Evolutionary conservation across 2,113 vertebrate species (phyloP), one percentile per base, ranked within the genome.

Genomic region (Malurus elegans): DNA sequence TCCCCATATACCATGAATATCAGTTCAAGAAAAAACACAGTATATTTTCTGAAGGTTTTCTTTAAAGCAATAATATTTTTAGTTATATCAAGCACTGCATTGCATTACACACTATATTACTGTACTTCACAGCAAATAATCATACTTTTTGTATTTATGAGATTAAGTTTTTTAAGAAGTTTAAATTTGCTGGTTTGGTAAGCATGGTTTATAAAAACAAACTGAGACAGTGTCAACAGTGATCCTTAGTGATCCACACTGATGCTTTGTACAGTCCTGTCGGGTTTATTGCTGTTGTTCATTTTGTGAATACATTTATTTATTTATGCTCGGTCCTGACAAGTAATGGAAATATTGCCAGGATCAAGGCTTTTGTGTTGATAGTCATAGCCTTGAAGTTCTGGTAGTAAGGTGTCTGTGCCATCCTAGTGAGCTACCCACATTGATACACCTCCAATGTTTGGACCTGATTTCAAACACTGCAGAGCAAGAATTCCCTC

Each of bases 401-500:
- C 34, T 93, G 12, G 8, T 26, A 47, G 24, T 26, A 69, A 61
- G 18, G 17, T 42, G 20, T 20, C 31, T 32, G 16, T 73, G 58
- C 32, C 3, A 1, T 18, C 40, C 12, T 40, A 54, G 38, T 21
- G 8, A 42, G 6, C 38, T 75, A 48, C 32, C n/a, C 26, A 19
- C 21, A 48, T 11, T 1, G 6, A 29, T 75, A 28, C 1, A n/a
- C 32, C 11, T 72, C 32, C 4, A 3, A 1, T 0, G 2, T 65
- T 32, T 69, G 50, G 50, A 66, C 31, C 18, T 4, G 23, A 6
- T 44, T 92, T 66, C 80, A 66, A 66, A n/a, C 13, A 36, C 4
- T 31, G 4, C 44, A 51, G 32, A 50, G 23, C 21, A 83, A 54
- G 50, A 82, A 56, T 38, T 78, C 18, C 79, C 18, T 66, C 18